phyloP scores from a whole-genome alignment of 2,888 invertebrate genomes.

The Penaeus monodon region DNA sequence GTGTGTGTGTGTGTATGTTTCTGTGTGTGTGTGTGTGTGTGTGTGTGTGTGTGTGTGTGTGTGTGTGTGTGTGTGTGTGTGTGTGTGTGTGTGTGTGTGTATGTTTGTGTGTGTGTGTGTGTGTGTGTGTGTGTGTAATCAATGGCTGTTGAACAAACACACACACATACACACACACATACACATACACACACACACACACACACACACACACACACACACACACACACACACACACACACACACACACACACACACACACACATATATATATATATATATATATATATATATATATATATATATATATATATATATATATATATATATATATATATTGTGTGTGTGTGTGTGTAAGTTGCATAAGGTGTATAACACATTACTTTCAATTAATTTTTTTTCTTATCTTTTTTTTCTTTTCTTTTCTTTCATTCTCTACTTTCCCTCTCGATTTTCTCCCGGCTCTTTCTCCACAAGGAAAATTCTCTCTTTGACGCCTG shows the following conservation, averaged over 20 bases:
- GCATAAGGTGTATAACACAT: too few species aligned
- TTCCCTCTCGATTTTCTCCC: too few species aligned
- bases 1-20: neutral
- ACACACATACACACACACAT: too few species aligned
- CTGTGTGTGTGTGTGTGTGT: constrained; percentile 2
- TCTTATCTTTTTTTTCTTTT: too few species aligned
- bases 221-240: too few species aligned
- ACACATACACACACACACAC: too few species aligned
- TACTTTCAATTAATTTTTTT: too few species aligned
- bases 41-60: neutral
- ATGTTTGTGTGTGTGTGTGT: neutral
- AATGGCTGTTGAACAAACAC: neutral
- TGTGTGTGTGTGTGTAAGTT: too few species aligned
- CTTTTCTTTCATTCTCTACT: neutral
- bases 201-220: too few species aligned
- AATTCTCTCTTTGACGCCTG: neutral
- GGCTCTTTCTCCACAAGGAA: neutral
- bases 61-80: neutral
- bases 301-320: neutral
- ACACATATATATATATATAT: neutral
- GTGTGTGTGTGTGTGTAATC: neutral
- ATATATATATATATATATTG: neutral
- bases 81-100: neutral
- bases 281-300: constrained; percentile 1
- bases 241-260: neutral